Base-by-base conservation (phyloP, 2,113 vertebrate species). In the Mobula hypostoma region DNA sequence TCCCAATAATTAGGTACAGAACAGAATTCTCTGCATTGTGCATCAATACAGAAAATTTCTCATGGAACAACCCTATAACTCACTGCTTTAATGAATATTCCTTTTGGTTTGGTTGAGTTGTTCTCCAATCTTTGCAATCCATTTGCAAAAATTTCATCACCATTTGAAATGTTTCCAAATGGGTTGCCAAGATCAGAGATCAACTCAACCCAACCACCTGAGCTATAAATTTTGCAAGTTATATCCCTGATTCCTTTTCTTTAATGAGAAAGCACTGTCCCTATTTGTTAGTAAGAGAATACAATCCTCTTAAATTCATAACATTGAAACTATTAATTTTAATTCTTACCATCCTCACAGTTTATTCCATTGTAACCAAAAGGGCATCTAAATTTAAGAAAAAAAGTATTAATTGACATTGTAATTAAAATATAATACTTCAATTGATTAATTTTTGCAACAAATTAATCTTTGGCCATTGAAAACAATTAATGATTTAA, bases 281-380 rank as follows among this genome's bases (percentile, higher is more conserved):
- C 14, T 15, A 36, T 92, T 68, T 63, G 66, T 70, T 91, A 19
- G 32, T 91, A 24, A 61, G 48, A 85, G 58, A 27, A 58, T 58
- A 11, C 24, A 27, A 24, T 72, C 19, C 63, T 2, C 24, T 93
- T 93, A 7, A 74, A 72, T 36, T 93, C 32, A 74, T 11, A 5
- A 7, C 48, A 9, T 74, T 93, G 19, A 74, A 72, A 4, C 70
- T 27, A 24, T 93, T 76, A 40, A 74, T 74, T 91, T 6, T 7
- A 68, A 7, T 91, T 56, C 97, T 97, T 94, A 98, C 97, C 0
- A 80, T 97, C 94, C 0, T 0, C 0, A 63, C 97, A 98, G 0
- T 94, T 0, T 0, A 91, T 48, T 93, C 97, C 97, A 0, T 95
- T 95, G 74, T 90, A 97, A 80, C 97, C 97, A 85, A 96, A 95